These are phyloP conservation scores for Geotrupes spiniger DNA, from an alignment of 2,888 invertebrate genomes.

Conservation along the genomic window DNA sequence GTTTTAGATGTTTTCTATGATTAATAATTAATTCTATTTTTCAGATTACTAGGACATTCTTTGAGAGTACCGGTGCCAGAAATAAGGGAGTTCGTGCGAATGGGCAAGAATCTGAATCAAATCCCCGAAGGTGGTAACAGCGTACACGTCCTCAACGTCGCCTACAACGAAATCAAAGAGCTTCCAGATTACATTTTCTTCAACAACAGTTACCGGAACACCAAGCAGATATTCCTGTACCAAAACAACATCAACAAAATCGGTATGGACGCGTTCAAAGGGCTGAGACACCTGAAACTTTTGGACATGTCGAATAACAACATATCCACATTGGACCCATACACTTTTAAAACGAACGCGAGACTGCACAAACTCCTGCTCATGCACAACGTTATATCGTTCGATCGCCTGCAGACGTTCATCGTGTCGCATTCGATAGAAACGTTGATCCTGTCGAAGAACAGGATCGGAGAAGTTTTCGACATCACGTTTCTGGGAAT, in stretches of 20 bases:
- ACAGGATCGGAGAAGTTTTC: constrained; percentile 43
- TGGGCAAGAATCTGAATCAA: constrained; percentile 23
- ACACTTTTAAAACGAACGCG: constrained; percentile 40
- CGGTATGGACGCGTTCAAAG: constrained; percentile 40
- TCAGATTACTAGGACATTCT: too few relatives aligned
- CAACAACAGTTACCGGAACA: constrained; percentile 37
- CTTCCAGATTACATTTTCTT: constrained; percentile 39
- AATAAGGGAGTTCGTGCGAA: constrained; percentile 13
- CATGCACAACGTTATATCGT: constrained; percentile 40
- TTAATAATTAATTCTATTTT: too few relatives aligned
- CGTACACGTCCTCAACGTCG: constrained; percentile 35
- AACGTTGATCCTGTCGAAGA: constrained; percentile 41
- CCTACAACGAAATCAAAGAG: constrained; percentile 39
- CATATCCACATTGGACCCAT: constrained; percentile 37
- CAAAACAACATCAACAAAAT: constrained; percentile 42
- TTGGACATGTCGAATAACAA: constrained; percentile 45
- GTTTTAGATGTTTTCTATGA: too few relatives aligned
- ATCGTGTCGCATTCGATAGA: constrained; percentile 40
- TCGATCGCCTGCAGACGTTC: constrained; percentile 39
- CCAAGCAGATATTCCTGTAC: constrained; percentile 38
- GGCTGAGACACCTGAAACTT: constrained; percentile 35
- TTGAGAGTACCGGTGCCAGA: not conserved
- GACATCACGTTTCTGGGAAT: constrained; percentile 42
- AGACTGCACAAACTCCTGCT: constrained; percentile 41
- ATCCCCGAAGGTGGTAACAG: constrained; percentile 37